Percentiles rank a stretch among this genome's conserved stretches.
Evolutionary conservation across 2,797 vertebrate species (phyloP).

Genomic region (Agapornis canus): DNA sequence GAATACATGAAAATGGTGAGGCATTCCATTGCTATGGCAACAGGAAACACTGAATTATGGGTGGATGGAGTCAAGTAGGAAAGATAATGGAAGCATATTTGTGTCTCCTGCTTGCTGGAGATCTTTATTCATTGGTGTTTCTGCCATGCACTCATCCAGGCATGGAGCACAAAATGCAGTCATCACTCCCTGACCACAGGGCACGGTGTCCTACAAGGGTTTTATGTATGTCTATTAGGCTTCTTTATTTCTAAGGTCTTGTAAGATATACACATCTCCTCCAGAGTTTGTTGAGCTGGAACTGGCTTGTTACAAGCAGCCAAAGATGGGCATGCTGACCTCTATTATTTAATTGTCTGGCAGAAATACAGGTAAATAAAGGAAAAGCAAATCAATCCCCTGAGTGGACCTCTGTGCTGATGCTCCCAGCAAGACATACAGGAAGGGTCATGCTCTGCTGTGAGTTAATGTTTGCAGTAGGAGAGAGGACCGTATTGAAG

Average conservation of each 20-base stretch:
- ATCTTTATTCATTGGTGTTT: not conserved
- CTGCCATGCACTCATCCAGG: rapidly evolving
- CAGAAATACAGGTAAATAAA: slow-evolving; percentile 36
- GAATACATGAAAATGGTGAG: not conserved
- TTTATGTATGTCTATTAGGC: not conserved
- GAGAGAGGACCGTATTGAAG: not conserved
- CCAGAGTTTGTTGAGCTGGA: not conserved
- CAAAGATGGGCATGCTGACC: not conserved
- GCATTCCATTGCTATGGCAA: slow-evolving; percentile 21
- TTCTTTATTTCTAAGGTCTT: not conserved
- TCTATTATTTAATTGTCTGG: not conserved
- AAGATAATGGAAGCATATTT: not conserved
- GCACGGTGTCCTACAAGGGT: not conserved
- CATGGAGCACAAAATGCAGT: not conserved
- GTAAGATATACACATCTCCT: not conserved
- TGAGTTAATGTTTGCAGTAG: not conserved
- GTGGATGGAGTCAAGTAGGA: not conserved
- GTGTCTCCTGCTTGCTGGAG: not conserved
- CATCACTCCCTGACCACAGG: not conserved
- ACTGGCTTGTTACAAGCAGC: not conserved
- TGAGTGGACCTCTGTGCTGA: not conserved
- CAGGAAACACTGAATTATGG: not conserved
- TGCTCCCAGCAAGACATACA: not conserved
- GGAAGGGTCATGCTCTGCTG: not conserved
- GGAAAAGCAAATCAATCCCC: not conserved